Conservation (phyloP, 2,113 vertebrate species). For the Chlamydotis undulata region DNA sequence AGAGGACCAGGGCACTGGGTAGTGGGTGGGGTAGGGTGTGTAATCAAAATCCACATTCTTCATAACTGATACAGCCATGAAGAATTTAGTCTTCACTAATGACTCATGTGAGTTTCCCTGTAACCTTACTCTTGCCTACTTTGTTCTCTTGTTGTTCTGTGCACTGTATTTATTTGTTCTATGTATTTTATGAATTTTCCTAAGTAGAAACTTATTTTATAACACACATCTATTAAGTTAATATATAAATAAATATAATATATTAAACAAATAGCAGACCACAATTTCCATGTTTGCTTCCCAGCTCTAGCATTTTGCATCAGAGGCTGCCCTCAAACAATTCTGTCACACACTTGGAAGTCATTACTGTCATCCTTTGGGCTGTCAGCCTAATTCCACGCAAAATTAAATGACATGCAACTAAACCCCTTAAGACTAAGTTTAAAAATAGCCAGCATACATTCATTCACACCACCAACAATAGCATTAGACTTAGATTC, state of each 20-base stretch:
- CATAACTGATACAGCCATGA: background rate
- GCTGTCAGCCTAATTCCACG: background rate
- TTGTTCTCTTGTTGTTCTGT: background rate
- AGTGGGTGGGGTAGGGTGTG: too few species aligned
- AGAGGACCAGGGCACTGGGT: background rate
- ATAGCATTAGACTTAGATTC: background rate
- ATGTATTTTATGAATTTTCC: background rate
- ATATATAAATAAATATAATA: background rate
- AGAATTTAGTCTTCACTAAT: background rate
- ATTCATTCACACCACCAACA: background rate
- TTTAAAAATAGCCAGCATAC: background rate
- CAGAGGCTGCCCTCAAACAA: background rate
- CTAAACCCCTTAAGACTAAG: background rate
- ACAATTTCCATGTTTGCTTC: background rate
- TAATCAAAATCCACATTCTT: background rate
- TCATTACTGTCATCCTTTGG: background rate
- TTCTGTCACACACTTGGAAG: background rate
- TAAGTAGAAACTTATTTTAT: background rate
- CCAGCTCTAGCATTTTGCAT: background rate
- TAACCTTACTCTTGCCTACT: background rate
- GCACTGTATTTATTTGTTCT: background rate
- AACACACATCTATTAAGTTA: background rate
- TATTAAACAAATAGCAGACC: background rate
- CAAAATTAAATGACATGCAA: background rate
- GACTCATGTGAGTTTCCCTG: background rate